Evolutionary conservation across 2,888 invertebrate species (phyloP), one percentile per base, ranked within the genome.

Genomic region (Oligia strigilis): DNA sequence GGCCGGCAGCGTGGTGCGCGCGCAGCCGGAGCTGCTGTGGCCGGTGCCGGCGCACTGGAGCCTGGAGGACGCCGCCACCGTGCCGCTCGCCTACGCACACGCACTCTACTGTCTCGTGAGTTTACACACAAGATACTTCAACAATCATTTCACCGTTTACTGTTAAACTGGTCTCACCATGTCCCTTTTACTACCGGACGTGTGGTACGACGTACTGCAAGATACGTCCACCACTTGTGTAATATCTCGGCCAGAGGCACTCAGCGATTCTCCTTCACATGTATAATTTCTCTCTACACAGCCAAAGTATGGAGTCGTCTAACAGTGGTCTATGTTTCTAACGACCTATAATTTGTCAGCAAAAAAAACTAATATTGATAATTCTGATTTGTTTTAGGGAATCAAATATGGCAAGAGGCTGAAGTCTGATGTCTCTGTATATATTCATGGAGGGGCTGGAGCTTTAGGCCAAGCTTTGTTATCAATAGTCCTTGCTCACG

Each of bases 51-150:
- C 97, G 1, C 92, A 96, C 62, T 98, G 98, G 98, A 97, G 96
- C 5, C 92, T 98, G 49, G 97, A 98, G 90, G 98, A 98, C 83
- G 98, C 98, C 4, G 98, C 98, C 17, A 98, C 98, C 0, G 97
- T 98, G 0, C 98, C 98, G 0, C 97, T 98, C 65, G 98, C 98
- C 0, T 98, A 98, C 89, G 95, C 95, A 43, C 97, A 98, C 0
- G 97, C 97, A 0, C 96, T 93, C 72, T 95, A 95, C 82, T 93
- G 92, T 72, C 89, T 96, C 43, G 95, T 95, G 81, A 92, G 92
- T 90, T 36, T 58, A n/a, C 43, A 49, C 29, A 23, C 0, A 40
- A 2, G n/a, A 52, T 40, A n/a, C 74, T 9, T 19, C n/a, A n/a
- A 19, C 4, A 52, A 40, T 52, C 0, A 40, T 40, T 70, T n/a